Evolutionary conservation across 2,113 vertebrate species (phyloP).

Genomic region (Oreotrochilus melanogaster): DNA sequence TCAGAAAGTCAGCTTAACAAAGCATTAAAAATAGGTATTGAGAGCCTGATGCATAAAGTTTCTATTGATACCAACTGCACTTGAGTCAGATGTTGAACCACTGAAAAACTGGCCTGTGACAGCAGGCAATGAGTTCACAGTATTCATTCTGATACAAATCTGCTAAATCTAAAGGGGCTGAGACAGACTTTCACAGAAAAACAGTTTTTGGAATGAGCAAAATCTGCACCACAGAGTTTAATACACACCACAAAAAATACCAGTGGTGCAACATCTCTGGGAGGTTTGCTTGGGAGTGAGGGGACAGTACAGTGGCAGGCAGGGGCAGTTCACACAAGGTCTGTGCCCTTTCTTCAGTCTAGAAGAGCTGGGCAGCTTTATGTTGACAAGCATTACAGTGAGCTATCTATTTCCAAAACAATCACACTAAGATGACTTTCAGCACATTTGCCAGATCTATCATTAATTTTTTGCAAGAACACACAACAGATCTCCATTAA

Average conservation of each 20-base stretch:
- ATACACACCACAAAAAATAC: background rate
- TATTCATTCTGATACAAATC: background rate
- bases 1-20: background rate
- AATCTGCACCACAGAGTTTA: background rate
- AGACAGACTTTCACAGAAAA: background rate
- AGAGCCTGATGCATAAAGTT: background rate
- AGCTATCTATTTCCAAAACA: background rate
- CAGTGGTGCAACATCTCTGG: background rate
- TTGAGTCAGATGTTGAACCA: background rate
- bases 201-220: background rate
- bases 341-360: background rate
- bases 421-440: slow-evolving; percentile 1
- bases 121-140: background rate
- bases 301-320: background rate
- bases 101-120: background rate
- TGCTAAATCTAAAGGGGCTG: background rate
- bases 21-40: background rate
- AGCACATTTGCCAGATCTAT: slow-evolving; percentile 8
- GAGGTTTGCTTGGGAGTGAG: background rate
- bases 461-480: slow-evolving; percentile 33
- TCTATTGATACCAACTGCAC: background rate
- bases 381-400: background rate
- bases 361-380: background rate
- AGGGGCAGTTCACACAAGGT: background rate
- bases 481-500: background rate